Conservation (phyloP, 2,888 invertebrate genomes). For the Hypolimnas misippus region DNA sequence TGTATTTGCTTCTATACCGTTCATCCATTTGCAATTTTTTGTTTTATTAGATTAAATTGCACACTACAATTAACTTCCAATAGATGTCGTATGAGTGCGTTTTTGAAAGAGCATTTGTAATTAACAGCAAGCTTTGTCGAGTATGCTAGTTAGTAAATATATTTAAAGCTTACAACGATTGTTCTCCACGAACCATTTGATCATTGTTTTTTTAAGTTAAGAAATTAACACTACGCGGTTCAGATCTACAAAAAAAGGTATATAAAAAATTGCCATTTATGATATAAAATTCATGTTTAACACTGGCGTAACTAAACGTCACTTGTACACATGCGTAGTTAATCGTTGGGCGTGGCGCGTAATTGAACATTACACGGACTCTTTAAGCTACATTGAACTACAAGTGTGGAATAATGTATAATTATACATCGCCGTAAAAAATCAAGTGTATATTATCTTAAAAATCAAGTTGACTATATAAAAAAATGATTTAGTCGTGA, state of each 20-base stretch:
- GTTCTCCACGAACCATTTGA: neutral
- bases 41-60: no score
- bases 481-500: no score
- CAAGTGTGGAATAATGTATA: conserved; percentile 35
- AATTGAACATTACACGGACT: conserved; percentile 40
- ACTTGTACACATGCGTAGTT: conserved; percentile 46
- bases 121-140: no score
- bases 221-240: neutral
- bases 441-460: no score
- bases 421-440: conserved; percentile 7
- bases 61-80: no score
- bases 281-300: conserved; percentile 7
- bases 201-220: neutral
- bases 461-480: no score
- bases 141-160: no score
- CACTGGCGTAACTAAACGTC: conserved; percentile 36
- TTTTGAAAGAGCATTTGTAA: no score
- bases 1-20: no score
- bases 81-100: no score
- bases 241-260: neutral
- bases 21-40: no score
- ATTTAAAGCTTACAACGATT: no score
- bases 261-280: neutral
- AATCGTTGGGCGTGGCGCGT: conserved; percentile 43
- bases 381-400: conserved; percentile 45